phyloP scores from a whole-genome alignment of 2,113 vertebrate species.

The Australoheros scitulus region DNA sequence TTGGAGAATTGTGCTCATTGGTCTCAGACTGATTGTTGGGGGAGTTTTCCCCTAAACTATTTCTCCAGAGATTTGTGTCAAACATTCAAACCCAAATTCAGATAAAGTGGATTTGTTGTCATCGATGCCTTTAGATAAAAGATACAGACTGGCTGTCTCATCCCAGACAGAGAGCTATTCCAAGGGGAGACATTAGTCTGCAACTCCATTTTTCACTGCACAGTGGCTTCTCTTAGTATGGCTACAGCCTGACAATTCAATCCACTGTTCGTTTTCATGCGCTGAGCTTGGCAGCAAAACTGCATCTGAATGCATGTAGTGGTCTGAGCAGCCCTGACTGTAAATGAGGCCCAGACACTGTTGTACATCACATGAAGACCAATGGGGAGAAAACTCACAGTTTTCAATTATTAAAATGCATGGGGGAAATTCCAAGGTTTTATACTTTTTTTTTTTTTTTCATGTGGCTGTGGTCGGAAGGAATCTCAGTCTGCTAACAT shows the following conservation, averaged over 20 bases:
- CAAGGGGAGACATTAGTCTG: slow-evolving; percentile 41
- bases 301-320: slow-evolving; percentile 43
- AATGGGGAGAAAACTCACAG: slow-evolving; percentile 14
- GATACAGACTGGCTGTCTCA: slow-evolving; percentile 36
- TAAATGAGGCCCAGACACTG: slow-evolving; percentile 48
- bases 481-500: neutral
- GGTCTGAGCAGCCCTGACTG: slow-evolving; percentile 41
- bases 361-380: slow-evolving; percentile 40
- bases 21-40: slow-evolving; percentile 21
- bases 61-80: slow-evolving; percentile 26
- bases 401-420: slow-evolving; percentile 51
- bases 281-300: slow-evolving; percentile 19
- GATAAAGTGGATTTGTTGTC: slow-evolving; percentile 34
- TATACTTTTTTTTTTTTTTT: neutral
- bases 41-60: slow-evolving; percentile 1
- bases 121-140: slow-evolving; percentile 36
- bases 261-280: slow-evolving; percentile 38
- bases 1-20: slow-evolving; percentile 35
- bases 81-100: slow-evolving; percentile 28
- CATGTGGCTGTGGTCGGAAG: neutral
- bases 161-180: slow-evolving; percentile 31
- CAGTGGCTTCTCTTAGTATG: slow-evolving; percentile 14
- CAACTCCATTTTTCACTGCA: slow-evolving; percentile 38
- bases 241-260: slow-evolving; percentile 51
- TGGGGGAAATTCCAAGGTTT: slow-evolving; percentile 2